phyloP scores from a whole-genome alignment of 2,113 vertebrate species.

The Sebastes schlegelii region DNA sequence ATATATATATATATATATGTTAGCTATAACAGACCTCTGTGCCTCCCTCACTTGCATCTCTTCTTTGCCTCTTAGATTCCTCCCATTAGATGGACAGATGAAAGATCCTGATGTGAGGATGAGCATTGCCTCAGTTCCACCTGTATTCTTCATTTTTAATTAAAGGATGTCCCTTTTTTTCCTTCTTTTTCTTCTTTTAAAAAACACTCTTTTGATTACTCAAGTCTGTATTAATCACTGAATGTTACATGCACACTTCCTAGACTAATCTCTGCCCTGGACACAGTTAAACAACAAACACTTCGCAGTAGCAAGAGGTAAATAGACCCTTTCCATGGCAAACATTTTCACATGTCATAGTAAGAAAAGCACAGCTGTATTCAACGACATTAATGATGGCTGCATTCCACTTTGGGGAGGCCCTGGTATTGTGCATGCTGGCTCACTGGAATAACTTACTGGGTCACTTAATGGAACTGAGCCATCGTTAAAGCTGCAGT shows the following conservation, averaged over 20 bases:
- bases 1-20: too few relatives aligned
- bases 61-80: background rate
- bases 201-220: background rate
- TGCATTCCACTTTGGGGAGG: too few relatives aligned
- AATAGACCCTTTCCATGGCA: too few relatives aligned
- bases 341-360: too few relatives aligned
- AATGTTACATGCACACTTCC: background rate
- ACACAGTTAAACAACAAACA: background rate
- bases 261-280: background rate
- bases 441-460: too few relatives aligned
- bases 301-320: background rate
- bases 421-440: too few relatives aligned
- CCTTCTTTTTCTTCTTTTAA: too few relatives aligned
- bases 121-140: background rate
- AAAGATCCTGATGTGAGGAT: background rate
- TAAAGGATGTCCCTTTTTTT: background rate
- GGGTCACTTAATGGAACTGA: too few relatives aligned
- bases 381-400: too few relatives aligned
- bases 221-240: background rate
- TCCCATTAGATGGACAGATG: background rate
- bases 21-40: background rate
- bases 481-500: too few relatives aligned
- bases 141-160: background rate
- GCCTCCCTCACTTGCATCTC: background rate
- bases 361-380: too few relatives aligned